Conservation (phyloP, 2,888 invertebrate genomes). For the Hypolimnas misippus region DNA sequence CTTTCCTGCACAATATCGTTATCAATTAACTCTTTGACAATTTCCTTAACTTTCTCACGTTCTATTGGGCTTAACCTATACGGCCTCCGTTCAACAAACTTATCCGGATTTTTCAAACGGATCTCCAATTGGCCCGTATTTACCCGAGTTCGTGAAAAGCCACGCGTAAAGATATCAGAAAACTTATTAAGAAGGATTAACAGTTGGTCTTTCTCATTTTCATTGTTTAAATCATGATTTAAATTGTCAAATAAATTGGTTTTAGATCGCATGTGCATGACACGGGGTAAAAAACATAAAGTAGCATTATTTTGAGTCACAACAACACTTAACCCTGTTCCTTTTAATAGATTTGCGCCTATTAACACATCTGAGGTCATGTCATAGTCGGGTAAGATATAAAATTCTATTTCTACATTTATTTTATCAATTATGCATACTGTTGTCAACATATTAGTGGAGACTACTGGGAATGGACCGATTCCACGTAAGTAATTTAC, state of each 20-base stretch:
- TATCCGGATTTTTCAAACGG: slow-evolving; percentile 25
- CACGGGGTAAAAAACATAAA: neutral
- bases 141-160: slow-evolving; percentile 22
- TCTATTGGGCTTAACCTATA: slow-evolving; percentile 24
- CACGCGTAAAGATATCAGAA: slow-evolving; percentile 26
- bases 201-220: slow-evolving; percentile 19
- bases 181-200: slow-evolving; percentile 25
- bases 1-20: slow-evolving; percentile 34
- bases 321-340: slow-evolving; percentile 26
- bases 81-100: slow-evolving; percentile 25
- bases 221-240: slow-evolving; percentile 20
- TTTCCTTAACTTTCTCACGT: slow-evolving; percentile 28
- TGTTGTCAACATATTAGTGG: slow-evolving; percentile 11
- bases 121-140: slow-evolving; percentile 24
- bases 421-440: slow-evolving; percentile 23
- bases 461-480: slow-evolving; percentile 22
- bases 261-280: slow-evolving; percentile 24
- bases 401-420: slow-evolving; percentile 26
- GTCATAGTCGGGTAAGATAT: slow-evolving; percentile 25
- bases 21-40: slow-evolving; percentile 30
- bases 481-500: slow-evolving; percentile 19
- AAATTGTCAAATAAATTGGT: slow-evolving; percentile 23
- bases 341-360: slow-evolving; percentile 19
- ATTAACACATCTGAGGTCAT: slow-evolving; percentile 10
- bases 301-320: slow-evolving; percentile 26